Conservation (phyloP, 2,888 invertebrate species). For the Aphodius granarius region DNA sequence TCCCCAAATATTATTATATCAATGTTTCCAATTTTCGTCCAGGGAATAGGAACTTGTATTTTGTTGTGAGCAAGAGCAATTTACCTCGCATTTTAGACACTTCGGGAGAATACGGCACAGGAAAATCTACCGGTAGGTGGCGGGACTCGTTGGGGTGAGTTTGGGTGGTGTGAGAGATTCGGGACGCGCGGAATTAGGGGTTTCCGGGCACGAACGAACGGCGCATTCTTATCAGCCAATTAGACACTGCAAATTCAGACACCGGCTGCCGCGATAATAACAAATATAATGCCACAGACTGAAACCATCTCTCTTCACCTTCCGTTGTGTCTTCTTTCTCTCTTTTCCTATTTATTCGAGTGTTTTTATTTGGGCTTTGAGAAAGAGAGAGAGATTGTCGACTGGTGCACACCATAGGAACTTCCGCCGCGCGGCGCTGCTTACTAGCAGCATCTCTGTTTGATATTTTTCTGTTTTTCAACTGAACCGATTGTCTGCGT, state of each 20-base stretch:
- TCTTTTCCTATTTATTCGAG: background rate
- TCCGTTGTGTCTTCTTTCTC: background rate
- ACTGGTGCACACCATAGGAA: background rate
- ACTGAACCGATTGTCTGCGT: background rate
- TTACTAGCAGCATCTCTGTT: background rate
- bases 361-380: background rate
- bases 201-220: conserved; percentile 46
- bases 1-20: conserved; percentile 22
- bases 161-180: conserved; percentile 23
- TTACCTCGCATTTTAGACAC: conserved; percentile 24
- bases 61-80: conserved; percentile 24
- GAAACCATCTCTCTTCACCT: background rate
- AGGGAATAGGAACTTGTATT: conserved; percentile 26
- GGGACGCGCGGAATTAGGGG: conserved; percentile 40
- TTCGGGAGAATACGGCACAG: background rate
- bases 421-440: background rate
- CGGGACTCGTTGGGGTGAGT: conserved; percentile 23
- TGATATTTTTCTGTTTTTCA: background rate
- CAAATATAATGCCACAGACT: conserved; percentile 18
- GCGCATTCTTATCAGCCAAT: conserved; percentile 51
- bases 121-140: conserved; percentile 18
- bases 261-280: conserved; percentile 30
- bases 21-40: conserved; percentile 33
- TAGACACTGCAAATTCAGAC: conserved; percentile 46
- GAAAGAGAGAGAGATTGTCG: background rate